phyloP scores from a whole-genome alignment of 2,113 vertebrate genomes.

The Elephantulus edwardii region DNA sequence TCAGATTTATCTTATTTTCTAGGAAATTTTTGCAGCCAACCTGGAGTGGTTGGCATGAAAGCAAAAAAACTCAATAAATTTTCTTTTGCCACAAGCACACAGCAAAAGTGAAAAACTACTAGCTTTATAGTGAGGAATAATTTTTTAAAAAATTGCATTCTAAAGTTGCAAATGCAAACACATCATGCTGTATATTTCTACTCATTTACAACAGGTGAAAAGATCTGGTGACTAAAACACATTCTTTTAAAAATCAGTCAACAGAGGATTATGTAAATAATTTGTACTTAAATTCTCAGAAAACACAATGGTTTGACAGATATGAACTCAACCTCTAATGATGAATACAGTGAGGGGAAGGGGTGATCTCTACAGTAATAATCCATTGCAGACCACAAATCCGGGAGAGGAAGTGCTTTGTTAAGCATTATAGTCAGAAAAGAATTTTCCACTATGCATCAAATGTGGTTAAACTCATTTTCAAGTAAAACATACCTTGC shows the following conservation, averaged over 20 bases:
- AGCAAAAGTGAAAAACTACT: conserved; percentile 16
- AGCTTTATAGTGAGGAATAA: conserved; percentile 54
- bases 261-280: conserved; percentile 79
- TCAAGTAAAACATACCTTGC: conserved; percentile 70
- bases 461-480: conserved; percentile 55
- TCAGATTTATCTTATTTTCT: conserved; percentile 69
- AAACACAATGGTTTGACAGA: conserved; percentile 69
- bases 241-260: conserved; percentile 77
- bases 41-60: conserved; percentile 55
- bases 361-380: background rate
- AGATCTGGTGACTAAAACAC: conserved; percentile 68
- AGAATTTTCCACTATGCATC: conserved; percentile 60
- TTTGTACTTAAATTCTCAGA: conserved; percentile 79
- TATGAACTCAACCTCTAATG: conserved; percentile 62
- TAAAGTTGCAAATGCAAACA: conserved; percentile 72
- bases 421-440: conserved; percentile 45
- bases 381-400: conserved; percentile 48
- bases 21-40: conserved; percentile 68
- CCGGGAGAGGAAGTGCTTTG: background rate
- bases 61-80: background rate
- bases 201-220: conserved; percentile 74
- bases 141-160: conserved; percentile 68
- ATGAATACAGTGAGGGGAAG: conserved; percentile 54
- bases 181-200: conserved; percentile 53
- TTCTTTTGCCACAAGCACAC: conserved; percentile 51